phyloP scores from a whole-genome alignment of 2,113 vertebrate species.

The Mustelus asterias region DNA sequence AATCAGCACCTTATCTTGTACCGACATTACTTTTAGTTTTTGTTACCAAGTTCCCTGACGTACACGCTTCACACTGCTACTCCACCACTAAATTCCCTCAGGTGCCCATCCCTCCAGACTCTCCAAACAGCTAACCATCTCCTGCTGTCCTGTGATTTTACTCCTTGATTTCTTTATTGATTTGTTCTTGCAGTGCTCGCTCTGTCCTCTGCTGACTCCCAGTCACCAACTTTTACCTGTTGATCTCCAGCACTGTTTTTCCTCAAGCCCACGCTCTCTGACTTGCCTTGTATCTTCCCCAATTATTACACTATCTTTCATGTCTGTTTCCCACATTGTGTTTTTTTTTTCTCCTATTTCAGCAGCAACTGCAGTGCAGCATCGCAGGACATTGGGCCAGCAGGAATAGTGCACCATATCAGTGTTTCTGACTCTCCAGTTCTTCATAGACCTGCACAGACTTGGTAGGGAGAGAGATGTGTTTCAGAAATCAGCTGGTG shows the following conservation, averaged over 20 bases:
- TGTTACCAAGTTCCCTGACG: neutral
- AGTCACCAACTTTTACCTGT: neutral
- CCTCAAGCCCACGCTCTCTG: neutral
- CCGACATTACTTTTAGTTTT: neutral
- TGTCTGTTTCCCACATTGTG: conserved; percentile 34
- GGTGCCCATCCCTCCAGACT: neutral
- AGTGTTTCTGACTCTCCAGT: conserved; percentile 2
- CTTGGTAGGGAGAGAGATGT: conserved; percentile 35
- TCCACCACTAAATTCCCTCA: neutral
- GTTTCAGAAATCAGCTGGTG: conserved; percentile 26
- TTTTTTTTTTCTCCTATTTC: conserved; percentile 36
- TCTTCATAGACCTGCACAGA: conserved; percentile 36
- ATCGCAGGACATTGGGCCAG: conserved; percentile 30
- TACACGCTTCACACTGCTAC: neutral
- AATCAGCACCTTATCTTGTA: neutral
- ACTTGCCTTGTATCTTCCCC: neutral
- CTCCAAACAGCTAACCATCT: neutral
- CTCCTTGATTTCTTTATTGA: too few relatives aligned
- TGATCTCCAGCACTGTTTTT: neutral
- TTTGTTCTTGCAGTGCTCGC: too few relatives aligned
- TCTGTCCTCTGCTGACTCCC: neutral
- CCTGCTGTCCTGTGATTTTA: neutral
- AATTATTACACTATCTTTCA: conserved; percentile 34
- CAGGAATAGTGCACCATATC: conserved; percentile 33
- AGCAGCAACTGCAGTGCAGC: conserved; percentile 23